Conservation (phyloP, 2,888 invertebrate species). For the Crematogaster levior region DNA sequence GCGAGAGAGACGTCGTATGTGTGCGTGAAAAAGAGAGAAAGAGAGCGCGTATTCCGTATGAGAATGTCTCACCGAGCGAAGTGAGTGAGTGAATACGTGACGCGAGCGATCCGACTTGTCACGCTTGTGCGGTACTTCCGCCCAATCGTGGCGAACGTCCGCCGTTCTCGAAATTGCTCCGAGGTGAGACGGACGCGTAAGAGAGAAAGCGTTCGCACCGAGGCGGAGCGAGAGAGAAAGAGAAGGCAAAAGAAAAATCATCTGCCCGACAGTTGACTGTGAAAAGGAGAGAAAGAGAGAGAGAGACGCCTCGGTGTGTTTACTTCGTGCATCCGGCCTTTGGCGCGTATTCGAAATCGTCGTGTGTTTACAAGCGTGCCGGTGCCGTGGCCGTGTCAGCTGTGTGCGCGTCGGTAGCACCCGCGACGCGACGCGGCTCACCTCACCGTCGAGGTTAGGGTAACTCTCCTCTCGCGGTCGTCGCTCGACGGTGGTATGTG, state of each 20-base stretch:
- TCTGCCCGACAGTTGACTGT: not conserved
- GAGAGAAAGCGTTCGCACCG: slow-evolving; percentile 13
- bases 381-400: slow-evolving; percentile 62
- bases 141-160: slow-evolving; percentile 67
- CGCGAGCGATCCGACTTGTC: slow-evolving; percentile 73
- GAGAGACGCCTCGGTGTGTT: slow-evolving; percentile 27
- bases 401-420: no score
- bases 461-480: slow-evolving; percentile 57
- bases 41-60: not conserved
- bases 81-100: slow-evolving; percentile 52
- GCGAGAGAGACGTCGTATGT: slow-evolving; percentile 41
- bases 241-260: not conserved
- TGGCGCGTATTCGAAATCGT: slow-evolving; percentile 49
- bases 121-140: slow-evolving; percentile 78
- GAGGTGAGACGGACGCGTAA: not conserved
- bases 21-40: slow-evolving; percentile 15
- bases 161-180: slow-evolving; percentile 18
- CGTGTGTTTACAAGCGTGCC: slow-evolving; percentile 66
- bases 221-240: slow-evolving; percentile 24
- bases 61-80: slow-evolving; percentile 1
- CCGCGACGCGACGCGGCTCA: not conserved
- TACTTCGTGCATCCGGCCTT: slow-evolving; percentile 39
- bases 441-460: slow-evolving; percentile 68
- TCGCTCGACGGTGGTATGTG: slow-evolving; percentile 56
- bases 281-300: slow-evolving; percentile 19